A percentile compares a stretch with the other conserved stretches of the same genome.
Evolutionary conservation across 2,113 vertebrate genomes (phyloP).

Genomic region (Prunella himalayana): DNA sequence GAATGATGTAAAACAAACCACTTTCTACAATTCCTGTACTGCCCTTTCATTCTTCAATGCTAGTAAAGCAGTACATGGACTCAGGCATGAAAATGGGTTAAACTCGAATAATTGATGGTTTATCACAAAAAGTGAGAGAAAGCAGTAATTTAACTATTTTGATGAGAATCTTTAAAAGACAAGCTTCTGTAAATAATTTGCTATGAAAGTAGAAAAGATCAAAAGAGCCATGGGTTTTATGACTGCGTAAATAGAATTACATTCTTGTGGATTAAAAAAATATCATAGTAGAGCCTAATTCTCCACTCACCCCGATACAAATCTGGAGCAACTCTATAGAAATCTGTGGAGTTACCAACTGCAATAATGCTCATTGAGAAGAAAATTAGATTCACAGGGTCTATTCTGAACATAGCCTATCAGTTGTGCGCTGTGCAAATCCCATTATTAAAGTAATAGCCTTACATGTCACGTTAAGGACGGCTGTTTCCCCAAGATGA

Average conservation of each 20-base stretch:
- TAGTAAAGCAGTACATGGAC: not conserved
- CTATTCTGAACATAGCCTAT: conserved; percentile 39
- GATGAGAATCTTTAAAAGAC: not conserved
- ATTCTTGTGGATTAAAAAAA: conserved; percentile 18
- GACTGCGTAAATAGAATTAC: not conserved
- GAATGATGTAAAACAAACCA: not conserved
- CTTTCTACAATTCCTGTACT: not conserved
- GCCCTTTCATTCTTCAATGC: not conserved
- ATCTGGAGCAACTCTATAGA: conserved; percentile 43
- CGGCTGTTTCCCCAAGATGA: conserved; percentile 28
- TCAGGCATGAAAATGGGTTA: not conserved
- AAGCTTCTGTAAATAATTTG: not conserved
- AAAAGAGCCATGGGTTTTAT: conserved; percentile 15
- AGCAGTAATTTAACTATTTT: conserved; percentile 5
- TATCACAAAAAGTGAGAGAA: not conserved
- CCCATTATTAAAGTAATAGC: conserved; percentile 45
- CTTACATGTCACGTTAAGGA: conserved; percentile 39
- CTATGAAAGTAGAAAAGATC: not conserved
- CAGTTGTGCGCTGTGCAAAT: conserved; percentile 11
- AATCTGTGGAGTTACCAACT: conserved; percentile 9
- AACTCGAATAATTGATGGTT: not conserved
- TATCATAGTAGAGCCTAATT: conserved; percentile 22
- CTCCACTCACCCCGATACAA: conserved; percentile 28
- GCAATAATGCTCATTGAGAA: conserved; percentile 41
- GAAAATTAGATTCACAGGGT: conserved; percentile 52